Evolutionary conservation across 1,140 invertebrate species (phyloP).

Genomic region (Pseudachorutes palmiensis): DNA sequence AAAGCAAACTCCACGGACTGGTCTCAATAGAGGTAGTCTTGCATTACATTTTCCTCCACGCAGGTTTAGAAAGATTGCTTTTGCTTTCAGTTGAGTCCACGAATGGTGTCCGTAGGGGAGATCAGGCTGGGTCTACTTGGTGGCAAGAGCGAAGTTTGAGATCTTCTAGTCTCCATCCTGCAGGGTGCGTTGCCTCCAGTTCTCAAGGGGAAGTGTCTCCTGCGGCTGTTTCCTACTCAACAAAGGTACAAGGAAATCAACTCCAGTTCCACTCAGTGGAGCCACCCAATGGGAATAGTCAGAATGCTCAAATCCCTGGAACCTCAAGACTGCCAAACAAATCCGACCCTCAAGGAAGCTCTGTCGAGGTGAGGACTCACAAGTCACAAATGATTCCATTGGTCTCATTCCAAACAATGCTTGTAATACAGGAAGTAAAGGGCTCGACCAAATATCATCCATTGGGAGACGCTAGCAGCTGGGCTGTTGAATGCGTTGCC

Average conservation of each 20-base stretch:
- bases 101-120: neutral
- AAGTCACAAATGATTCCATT: no score
- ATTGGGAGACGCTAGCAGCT: constrained; percentile 11
- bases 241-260: neutral
- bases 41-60: no score
- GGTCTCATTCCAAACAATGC: no score
- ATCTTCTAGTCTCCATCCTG: neutral
- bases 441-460: no score
- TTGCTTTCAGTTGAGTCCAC: neutral
- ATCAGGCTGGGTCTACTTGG: neutral
- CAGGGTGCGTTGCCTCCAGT: neutral
- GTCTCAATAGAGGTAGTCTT: no score
- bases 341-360: no score
- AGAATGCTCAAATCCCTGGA: neutral
- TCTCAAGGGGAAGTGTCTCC: neutral
- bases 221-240: neutral
- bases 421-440: no score
- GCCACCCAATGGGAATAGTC: neutral
- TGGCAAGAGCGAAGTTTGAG: neutral
- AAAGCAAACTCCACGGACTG: neutral
- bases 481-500: constrained; percentile 69
- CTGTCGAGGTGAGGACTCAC: no score
- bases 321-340: constrained; percentile 58
- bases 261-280: neutral
- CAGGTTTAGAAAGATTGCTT: neutral